Percentiles rank a stretch among this genome's conserved stretches.
phyloP scores from a whole-genome alignment of 2,113 vertebrate genomes.

The Bungarus multicinctus region DNA sequence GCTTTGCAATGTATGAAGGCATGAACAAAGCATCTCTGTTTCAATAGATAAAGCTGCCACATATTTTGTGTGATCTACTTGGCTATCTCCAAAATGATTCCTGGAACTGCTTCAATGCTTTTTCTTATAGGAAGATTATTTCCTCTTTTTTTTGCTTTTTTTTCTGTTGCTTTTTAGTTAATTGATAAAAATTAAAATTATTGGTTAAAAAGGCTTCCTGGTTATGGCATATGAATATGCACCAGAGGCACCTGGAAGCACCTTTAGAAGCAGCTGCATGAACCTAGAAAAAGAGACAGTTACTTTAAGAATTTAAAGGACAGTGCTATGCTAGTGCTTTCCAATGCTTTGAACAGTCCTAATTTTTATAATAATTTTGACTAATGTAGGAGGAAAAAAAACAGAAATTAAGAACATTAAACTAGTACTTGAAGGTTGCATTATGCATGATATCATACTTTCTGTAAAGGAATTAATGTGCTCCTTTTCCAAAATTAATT shows the following conservation, averaged over 20 bases:
- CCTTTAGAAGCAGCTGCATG: neutral
- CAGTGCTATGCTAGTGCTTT: neutral
- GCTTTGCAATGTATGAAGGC: neutral
- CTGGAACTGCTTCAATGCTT: neutral
- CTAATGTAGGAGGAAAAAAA: neutral
- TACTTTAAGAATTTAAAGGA: neutral
- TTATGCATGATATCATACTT: neutral
- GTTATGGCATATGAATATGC: neutral
- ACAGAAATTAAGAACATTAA: neutral
- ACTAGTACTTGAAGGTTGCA: neutral
- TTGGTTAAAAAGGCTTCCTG: neutral
- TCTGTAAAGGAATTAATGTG: neutral
- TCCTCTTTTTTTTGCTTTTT: neutral
- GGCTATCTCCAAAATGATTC: neutral
- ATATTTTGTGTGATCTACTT: neutral
- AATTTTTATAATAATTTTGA: neutral
- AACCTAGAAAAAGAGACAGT: neutral
- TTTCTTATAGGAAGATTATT: neutral
- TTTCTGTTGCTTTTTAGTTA: neutral
- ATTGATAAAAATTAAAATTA: neutral
- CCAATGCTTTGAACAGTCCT: neutral
- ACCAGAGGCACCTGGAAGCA: neutral
- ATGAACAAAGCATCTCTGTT: neutral
- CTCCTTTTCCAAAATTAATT: neutral
- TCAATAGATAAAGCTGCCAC: neutral